A percentile compares a stretch with the other conserved stretches of the same genome.
These are phyloP conservation scores for Condylura cristata DNA, from an alignment of 2,113 vertebrate species.

Conservation along the genomic window DNA sequence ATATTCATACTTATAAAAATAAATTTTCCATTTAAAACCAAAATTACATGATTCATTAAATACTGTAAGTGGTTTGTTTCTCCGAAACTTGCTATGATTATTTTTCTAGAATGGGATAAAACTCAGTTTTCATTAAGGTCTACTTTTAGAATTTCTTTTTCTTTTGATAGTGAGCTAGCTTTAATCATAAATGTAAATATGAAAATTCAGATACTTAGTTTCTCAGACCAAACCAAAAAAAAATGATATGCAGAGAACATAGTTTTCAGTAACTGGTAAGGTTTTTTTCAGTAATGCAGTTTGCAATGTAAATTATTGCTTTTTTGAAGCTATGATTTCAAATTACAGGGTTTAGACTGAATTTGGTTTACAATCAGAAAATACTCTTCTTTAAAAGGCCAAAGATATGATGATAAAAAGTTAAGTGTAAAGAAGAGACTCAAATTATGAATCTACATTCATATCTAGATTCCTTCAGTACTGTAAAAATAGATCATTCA, in stretches of 20 bases:
- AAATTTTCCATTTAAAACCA: neutral
- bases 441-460: neutral
- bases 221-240: conserved; percentile 24
- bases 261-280: conserved; percentile 12
- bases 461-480: neutral
- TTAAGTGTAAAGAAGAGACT: neutral
- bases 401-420: neutral
- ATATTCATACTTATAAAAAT: neutral
- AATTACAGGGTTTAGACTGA: neutral
- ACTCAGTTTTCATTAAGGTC: neutral
- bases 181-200: conserved; percentile 48
- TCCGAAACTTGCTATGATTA: neutral
- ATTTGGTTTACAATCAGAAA: conserved; percentile 3
- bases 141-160: conserved; percentile 20
- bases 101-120: neutral
- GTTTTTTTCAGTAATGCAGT: neutral
- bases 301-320: neutral
- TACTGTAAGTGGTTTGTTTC: neutral
- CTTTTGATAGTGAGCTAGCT: conserved; percentile 2
- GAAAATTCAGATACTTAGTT: conserved; percentile 17
- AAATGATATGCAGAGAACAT: conserved; percentile 33
- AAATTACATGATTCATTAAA: neutral
- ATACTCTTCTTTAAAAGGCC: neutral
- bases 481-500: neutral
- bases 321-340: neutral